phyloP scores from a whole-genome alignment of 1,140 invertebrate genomes.

The Calephelis nemesis region DNA sequence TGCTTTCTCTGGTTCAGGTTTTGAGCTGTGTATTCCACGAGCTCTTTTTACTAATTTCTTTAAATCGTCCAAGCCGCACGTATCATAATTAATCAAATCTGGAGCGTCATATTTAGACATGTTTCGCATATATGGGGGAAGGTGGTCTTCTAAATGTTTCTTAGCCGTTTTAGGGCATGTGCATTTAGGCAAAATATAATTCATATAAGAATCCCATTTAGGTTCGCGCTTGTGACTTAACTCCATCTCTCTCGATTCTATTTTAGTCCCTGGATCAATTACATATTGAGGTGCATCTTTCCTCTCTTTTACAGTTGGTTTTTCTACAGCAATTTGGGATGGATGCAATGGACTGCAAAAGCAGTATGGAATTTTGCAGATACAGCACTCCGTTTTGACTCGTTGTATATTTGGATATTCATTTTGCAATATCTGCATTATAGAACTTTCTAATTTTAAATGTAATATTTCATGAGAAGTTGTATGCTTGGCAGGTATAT shows the following conservation, averaged over 20 bases:
- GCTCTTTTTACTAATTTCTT: constrained; percentile 49
- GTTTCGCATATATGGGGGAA: constrained; percentile 63
- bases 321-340: constrained; percentile 21
- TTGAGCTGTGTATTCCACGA: constrained; percentile 31
- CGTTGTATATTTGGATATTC: constrained; percentile 49
- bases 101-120: constrained; percentile 48
- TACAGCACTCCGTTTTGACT: constrained; percentile 39
- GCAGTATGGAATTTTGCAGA: constrained; percentile 49
- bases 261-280: constrained; percentile 35
- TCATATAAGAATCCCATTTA: constrained; percentile 58
- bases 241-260: constrained; percentile 37
- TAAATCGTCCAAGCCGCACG: constrained; percentile 45
- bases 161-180: constrained; percentile 52
- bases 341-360: constrained; percentile 43
- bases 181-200: constrained; percentile 51
- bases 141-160: constrained; percentile 54
- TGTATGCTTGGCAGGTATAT: constrained; percentile 49
- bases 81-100: constrained; percentile 55
- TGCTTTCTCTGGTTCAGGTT: constrained; percentile 20
- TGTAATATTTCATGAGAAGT: constrained; percentile 40
- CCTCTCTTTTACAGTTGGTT: constrained; percentile 6
- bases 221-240: constrained; percentile 51
- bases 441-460: constrained; percentile 56
- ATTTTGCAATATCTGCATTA: constrained; percentile 60
- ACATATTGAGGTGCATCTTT: not conserved